Percentiles rank a stretch among this genome's conserved stretches.
phyloP scores from a whole-genome alignment of 2,888 invertebrate genomes.

The Stegophylla sp. region DNA sequence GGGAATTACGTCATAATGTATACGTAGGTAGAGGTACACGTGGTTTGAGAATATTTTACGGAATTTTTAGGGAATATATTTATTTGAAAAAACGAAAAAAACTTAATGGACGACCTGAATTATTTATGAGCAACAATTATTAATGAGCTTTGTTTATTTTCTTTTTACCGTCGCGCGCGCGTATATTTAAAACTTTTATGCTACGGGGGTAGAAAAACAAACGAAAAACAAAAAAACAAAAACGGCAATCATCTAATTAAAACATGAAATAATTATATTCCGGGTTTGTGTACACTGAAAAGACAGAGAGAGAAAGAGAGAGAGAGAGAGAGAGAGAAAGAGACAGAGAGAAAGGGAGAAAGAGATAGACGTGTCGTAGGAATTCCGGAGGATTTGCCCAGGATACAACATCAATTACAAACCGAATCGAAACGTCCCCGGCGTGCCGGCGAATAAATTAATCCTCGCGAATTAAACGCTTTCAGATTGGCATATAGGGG shows the following conservation, averaged over 20 bases:
- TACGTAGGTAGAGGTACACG: neutral
- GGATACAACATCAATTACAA: neutral
- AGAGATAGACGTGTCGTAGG: no score
- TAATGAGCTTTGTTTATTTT: constrained; percentile 13
- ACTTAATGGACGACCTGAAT: constrained; percentile 28
- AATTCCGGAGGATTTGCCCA: neutral
- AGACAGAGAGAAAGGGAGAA: no score
- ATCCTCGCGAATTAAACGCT: neutral
- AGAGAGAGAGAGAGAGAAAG: no score
- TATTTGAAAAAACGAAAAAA: neutral
- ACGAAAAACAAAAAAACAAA: no score
- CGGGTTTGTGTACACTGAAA: neutral
- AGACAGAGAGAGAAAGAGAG: no score
- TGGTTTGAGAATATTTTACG: neutral
- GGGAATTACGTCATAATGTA: no score
- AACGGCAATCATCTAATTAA: constrained; percentile 15
- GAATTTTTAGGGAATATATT: constrained; percentile 5
- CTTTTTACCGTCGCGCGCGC: neutral
- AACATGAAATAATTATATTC: constrained; percentile 18
- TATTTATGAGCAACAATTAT: constrained; percentile 36
- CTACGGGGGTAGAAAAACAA: no score
- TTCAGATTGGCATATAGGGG: neutral
- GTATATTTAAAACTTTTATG: constrained; percentile 6
- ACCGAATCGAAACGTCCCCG: neutral
- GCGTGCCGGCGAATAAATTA: neutral